A percentile compares a stretch with the other conserved stretches of the same genome.
Evolutionary conservation across 37 sponge, comb jelly and placozoan genomes (phyloP).

Genomic region (Corticium candelabrum): DNA sequence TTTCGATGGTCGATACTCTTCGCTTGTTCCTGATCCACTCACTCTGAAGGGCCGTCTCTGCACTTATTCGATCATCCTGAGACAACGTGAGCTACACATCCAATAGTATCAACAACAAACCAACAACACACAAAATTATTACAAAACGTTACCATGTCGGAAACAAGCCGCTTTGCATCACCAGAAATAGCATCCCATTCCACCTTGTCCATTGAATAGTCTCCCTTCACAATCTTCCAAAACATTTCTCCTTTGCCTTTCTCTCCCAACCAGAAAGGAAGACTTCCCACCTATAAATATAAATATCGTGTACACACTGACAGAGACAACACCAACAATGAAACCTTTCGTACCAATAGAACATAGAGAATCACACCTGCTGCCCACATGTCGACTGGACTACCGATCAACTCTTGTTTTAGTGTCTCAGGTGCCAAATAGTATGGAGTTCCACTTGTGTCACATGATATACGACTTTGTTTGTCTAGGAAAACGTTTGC

Average conservation of each 20-base stretch:
- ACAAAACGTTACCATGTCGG: neutral
- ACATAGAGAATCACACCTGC: neutral
- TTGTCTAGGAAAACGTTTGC: no score
- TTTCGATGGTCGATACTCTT: neutral
- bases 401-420: neutral
- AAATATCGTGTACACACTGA: no score
- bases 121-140: neutral
- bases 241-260: slow-evolving; percentile 1
- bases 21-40: neutral
- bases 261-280: neutral
- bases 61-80: neutral
- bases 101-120: neutral
- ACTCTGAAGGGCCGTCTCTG: neutral
- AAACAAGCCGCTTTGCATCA: neutral
- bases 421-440: neutral
- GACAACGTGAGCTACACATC: neutral
- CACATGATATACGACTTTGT: neutral
- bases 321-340: no score
- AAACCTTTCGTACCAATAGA: no score
- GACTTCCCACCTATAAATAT: no score
- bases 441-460: neutral
- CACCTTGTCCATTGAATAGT: neutral
- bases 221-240: neutral
- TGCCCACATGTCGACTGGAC: neutral
- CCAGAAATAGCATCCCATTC: neutral